Evolutionary conservation across 2,888 invertebrate species (phyloP).

Genomic region (Habrosyne pyritoides): DNA sequence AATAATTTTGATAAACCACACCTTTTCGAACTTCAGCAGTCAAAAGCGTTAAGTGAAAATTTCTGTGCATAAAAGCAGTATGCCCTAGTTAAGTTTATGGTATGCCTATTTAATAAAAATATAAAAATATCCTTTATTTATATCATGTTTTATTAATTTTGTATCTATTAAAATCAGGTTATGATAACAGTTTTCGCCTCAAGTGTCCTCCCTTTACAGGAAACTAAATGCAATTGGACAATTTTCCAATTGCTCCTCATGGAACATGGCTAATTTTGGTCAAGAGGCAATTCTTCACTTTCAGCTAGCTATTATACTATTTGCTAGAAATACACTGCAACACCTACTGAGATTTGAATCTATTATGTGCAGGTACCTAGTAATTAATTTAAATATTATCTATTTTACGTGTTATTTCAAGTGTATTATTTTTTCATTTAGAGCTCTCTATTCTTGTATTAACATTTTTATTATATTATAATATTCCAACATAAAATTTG

Average conservation of each 20-base stretch:
- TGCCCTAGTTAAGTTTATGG: too few relatives aligned
- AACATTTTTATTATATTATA: too few relatives aligned
- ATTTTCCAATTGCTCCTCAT: constrained; percentile 76
- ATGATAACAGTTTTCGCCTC: constrained; percentile 28
- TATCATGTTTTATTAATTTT: background rate
- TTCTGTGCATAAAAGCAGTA: too few relatives aligned
- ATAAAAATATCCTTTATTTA: background rate
- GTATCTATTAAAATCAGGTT: background rate
- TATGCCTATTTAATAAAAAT: too few relatives aligned
- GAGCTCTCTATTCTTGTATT: too few relatives aligned
- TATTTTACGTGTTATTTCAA: too few relatives aligned
- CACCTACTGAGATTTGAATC: constrained; percentile 25
- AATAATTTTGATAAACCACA: too few relatives aligned
- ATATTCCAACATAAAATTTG: too few relatives aligned
- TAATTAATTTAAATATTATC: too few relatives aligned
- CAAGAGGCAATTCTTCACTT: constrained; percentile 59
- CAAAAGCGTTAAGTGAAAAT: too few relatives aligned
- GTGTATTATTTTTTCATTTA: too few relatives aligned
- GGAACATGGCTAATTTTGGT: constrained; percentile 67
- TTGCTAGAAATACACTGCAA: constrained; percentile 34
- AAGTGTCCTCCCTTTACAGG: constrained; percentile 64
- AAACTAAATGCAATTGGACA: constrained; percentile 78
- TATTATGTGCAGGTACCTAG: background rate
- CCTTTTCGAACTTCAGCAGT: too few relatives aligned
- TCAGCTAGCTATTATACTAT: constrained; percentile 37